phyloP scores from a whole-genome alignment of 2,888 invertebrate species.

The Mactromeris polynyma region DNA sequence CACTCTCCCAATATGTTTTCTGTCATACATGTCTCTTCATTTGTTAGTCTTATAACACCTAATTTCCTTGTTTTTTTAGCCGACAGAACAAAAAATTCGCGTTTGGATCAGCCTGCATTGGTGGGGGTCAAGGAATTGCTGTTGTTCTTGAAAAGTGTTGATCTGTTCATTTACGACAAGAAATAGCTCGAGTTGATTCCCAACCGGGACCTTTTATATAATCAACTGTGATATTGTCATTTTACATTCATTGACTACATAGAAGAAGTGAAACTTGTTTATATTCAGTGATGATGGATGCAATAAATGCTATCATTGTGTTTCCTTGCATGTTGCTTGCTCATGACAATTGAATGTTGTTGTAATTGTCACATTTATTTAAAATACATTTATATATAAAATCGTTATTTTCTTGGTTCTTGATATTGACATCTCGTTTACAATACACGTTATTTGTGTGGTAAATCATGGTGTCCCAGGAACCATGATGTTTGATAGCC shows the following conservation, averaged over 20 bases:
- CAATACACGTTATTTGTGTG: too few relatives aligned
- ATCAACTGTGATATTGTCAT: slow-evolving; percentile 22
- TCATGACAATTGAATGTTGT: background rate
- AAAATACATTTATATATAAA: slow-evolving; percentile 9
- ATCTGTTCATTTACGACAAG: slow-evolving; percentile 1
- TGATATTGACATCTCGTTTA: background rate
- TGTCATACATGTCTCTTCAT: too few relatives aligned
- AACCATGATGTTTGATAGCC: too few relatives aligned
- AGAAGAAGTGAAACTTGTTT: background rate
- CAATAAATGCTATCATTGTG: background rate
- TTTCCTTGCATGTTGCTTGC: background rate
- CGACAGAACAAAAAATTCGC: slow-evolving; percentile 94
- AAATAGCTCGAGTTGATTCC: background rate
- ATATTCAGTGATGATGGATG: background rate
- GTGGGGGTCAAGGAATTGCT: slow-evolving; percentile 99
- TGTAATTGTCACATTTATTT: background rate
- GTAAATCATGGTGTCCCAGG: too few relatives aligned
- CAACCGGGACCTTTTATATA: background rate
- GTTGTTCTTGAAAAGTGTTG: slow-evolving; percentile 92
- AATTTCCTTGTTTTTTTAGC: slow-evolving; percentile 88
- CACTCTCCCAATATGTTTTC: too few relatives aligned
- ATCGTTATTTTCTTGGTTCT: background rate
- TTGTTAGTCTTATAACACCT: background rate
- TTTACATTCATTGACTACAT: background rate
- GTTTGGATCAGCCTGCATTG: slow-evolving; percentile 98